Evolutionary conservation across 2,888 invertebrate genomes (phyloP), one percentile per base, ranked within the genome.

Genomic region (Apamea epomidion): DNA sequence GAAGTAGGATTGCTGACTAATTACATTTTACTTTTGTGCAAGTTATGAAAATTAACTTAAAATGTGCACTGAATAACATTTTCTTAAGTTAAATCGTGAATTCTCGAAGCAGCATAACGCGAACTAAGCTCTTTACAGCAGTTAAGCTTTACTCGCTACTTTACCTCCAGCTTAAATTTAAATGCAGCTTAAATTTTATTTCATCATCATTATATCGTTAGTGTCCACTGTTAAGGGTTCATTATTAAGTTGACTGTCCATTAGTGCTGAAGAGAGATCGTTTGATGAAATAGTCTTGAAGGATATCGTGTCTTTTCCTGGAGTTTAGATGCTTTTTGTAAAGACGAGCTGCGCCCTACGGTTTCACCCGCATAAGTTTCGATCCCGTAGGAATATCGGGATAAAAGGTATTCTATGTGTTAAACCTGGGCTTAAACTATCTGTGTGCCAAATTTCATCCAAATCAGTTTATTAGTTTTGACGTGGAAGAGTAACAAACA

Each of bases 61-160:
- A 82, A 71, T 42, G 42, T 76, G 42, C 68, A 75, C 64, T 32
- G 75, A 84, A 70, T 65, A 64, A 85, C 65, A 74, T 71, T 85
- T 84, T 74, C 82, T 85, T 70, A 60, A 65, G 48, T 70, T 69
- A 74, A 73, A 54, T 54, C 45, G 10, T 37, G 29, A 69, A 73
- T 74, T 37, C 42, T 67, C 48, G 68, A 45, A 62, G 64, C 77
- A 48, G 83, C 62, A 42, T 60, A 70, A 54, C 37, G 70, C 60
- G 18, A 48, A 54, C 45, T 85, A 82, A 83, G 69, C 82, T 65
- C 45, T 60, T 82, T 74, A 45, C 25, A 54, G 64, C 75, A 85
- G 70, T 73, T 70, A 45, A 82, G 75, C 32, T 75, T 86, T 65
- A 86, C 67, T 82, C 65, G 75, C 82, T 71, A 21, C 64, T 83